Evolutionary conservation across 2,797 vertebrate genomes (phyloP).

Genomic region (Melopsittacus undulatus): DNA sequence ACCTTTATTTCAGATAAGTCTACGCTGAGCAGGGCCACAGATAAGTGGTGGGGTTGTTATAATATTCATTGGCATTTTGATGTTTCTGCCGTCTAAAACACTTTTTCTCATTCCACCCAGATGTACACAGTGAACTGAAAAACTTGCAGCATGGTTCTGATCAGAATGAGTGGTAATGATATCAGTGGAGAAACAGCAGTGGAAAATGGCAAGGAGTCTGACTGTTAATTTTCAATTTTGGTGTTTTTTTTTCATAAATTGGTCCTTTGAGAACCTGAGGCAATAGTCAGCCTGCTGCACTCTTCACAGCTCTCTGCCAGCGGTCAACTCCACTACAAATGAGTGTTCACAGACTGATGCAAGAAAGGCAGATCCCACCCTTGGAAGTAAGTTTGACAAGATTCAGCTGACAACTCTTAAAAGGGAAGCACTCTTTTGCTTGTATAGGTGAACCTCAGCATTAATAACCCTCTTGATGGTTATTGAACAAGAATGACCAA

Average conservation of each 20-base stretch:
- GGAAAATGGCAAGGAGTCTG: neutral
- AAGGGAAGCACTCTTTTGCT: neutral
- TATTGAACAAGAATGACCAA: neutral
- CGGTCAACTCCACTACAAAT: accelerated
- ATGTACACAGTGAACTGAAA: neutral
- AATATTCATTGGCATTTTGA: neutral
- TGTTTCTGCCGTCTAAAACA: neutral
- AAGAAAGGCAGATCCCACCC: neutral
- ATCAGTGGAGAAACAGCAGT: neutral
- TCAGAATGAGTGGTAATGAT: neutral
- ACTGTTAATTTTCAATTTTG: neutral
- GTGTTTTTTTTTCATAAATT: neutral
- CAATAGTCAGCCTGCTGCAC: neutral
- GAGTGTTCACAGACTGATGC: neutral
- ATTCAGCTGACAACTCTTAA: neutral
- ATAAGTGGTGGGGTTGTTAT: neutral
- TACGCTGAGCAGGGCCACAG: neutral
- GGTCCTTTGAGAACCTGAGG: neutral
- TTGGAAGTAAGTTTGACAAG: neutral
- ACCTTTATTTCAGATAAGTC: neutral
- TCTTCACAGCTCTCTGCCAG: accelerated
- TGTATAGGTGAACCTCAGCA: neutral
- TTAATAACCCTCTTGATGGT: neutral
- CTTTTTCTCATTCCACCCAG: neutral
- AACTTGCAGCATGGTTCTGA: neutral